These are phyloP conservation scores for Leptinotarsa peninsularis DNA, from an alignment of 2,888 invertebrate genomes.

Conservation along the genomic window DNA sequence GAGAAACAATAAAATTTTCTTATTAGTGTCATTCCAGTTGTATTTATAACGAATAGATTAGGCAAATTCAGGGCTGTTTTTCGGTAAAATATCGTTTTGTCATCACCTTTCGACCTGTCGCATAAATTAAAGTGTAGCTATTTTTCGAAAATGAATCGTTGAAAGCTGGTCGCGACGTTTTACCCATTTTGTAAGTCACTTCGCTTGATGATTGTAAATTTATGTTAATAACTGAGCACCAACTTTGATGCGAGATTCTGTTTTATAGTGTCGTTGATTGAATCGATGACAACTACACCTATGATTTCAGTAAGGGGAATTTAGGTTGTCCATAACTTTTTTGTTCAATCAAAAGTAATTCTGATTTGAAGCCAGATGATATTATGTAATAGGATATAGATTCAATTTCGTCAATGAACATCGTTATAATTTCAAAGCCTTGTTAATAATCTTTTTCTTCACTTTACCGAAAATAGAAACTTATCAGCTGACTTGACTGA, in stretches of 20 bases:
- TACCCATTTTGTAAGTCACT: slow-evolving; percentile 52
- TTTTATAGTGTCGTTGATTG: not conserved
- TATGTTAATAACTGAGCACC: slow-evolving; percentile 54
- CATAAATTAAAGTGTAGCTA: slow-evolving; percentile 40
- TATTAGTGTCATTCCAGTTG: slow-evolving; percentile 66
- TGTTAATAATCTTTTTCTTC: not conserved
- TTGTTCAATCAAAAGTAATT: not conserved
- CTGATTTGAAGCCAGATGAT: slow-evolving; percentile 3
- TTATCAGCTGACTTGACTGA: slow-evolving; percentile 34
- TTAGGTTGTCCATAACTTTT: not conserved
- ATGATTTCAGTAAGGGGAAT: not conserved
- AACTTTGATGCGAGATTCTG: slow-evolving; percentile 47
- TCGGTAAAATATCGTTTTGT: slow-evolving; percentile 46
- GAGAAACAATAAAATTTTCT: slow-evolving; percentile 61
- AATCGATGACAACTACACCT: slow-evolving; percentile 1
- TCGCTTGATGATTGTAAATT: slow-evolving; percentile 59
- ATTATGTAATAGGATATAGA: not conserved
- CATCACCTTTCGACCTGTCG: slow-evolving; percentile 35
- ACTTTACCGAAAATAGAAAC: not conserved
- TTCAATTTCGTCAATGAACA: not conserved
- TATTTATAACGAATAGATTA: slow-evolving; percentile 59
- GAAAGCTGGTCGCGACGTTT: slow-evolving; percentile 40
- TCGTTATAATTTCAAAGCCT: not conserved
- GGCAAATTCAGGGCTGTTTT: slow-evolving; percentile 59
- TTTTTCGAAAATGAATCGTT: slow-evolving; percentile 37